Conservation (phyloP, 2,797 vertebrate species). For the Pseudopleuronectes americanus region DNA sequence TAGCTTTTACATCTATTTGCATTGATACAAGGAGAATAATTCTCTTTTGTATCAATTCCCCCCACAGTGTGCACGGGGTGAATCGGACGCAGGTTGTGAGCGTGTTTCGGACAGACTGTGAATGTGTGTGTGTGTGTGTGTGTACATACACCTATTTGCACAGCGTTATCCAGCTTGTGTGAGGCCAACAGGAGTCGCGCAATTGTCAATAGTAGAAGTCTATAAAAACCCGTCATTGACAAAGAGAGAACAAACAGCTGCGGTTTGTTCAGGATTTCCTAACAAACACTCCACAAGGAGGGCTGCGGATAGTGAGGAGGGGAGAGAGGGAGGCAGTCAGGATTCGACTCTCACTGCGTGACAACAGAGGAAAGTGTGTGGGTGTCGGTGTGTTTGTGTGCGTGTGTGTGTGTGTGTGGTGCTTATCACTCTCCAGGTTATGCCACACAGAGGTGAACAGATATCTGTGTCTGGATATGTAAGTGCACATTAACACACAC, state of each 20-base stretch:
- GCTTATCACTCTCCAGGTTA: conserved; percentile 10
- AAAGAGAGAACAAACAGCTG: conserved; percentile 87
- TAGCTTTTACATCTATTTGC: neutral
- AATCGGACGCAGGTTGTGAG: conserved; percentile 47
- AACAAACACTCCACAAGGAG: conserved; percentile 83
- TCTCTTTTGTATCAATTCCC: neutral
- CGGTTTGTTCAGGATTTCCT: conserved; percentile 88
- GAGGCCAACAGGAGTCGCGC: conserved; percentile 82
- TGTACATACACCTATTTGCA: conserved; percentile 85
- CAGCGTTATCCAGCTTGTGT: conserved; percentile 86
- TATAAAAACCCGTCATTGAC: conserved; percentile 85
- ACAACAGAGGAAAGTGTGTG: conserved; percentile 27
- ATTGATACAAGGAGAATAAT: neutral
- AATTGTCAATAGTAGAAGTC: conserved; percentile 87
- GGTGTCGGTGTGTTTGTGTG: too few species aligned
- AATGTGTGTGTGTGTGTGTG: conserved; percentile 77
- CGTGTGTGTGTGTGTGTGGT: neutral
- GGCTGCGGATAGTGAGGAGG: conserved; percentile 43
- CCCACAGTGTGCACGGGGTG: conserved; percentile 10
- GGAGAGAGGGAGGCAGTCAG: conserved; percentile 37
- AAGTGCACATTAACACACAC: conserved; percentile 8
- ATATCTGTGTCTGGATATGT: neutral
- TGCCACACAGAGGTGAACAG: neutral
- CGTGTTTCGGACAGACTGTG: conserved; percentile 58
- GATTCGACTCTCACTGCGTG: conserved; percentile 33